A percentile compares a stretch with the other conserved stretches of the same genome.
These are phyloP conservation scores for Hyphantria cunea DNA, from an alignment of 1,140 invertebrate species.

Conservation along the genomic window DNA sequence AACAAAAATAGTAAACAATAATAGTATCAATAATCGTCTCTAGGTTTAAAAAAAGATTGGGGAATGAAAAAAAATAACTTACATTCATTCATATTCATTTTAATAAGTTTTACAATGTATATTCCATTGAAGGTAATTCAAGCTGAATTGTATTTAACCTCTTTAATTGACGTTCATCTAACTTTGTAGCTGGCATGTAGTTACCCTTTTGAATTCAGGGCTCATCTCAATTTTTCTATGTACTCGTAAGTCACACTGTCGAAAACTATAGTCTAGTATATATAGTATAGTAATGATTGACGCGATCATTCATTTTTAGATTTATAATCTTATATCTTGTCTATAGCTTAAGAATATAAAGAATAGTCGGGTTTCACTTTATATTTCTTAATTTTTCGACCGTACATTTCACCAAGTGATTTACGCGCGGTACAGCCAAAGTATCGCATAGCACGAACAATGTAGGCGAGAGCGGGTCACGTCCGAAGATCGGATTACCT, in stretches of 20 bases:
- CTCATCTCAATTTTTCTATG: not conserved
- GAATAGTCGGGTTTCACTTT: not conserved
- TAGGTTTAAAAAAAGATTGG: too few relatives aligned
- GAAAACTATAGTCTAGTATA: too few relatives aligned
- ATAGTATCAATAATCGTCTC: too few relatives aligned
- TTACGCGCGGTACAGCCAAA: conserved; percentile 26
- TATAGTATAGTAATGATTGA: too few relatives aligned
- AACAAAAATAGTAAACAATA: too few relatives aligned
- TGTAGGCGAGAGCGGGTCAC: conserved; percentile 39
- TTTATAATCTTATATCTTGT: too few relatives aligned
- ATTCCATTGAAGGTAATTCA: conserved; percentile 18
- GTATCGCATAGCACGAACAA: conserved; percentile 45
- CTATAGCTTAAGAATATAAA: not conserved
- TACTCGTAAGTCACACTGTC: too few relatives aligned
- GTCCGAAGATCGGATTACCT: conserved; percentile 57
- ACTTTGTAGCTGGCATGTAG: conserved; percentile 17
- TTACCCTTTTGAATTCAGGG: conserved; percentile 11
- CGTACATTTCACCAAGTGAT: conserved; percentile 24
- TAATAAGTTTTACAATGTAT: conserved; percentile 22
- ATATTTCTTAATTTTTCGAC: conserved; percentile 4
- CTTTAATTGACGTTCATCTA: conserved; percentile 26
- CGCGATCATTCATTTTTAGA: too few relatives aligned
- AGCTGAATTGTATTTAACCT: conserved; percentile 23
- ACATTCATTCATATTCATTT: too few relatives aligned
- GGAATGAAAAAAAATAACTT: too few relatives aligned